Evolutionary conservation across 1,140 invertebrate species (phyloP), one percentile per base, ranked within the genome.

Genomic region (Atta cephalotes): DNA sequence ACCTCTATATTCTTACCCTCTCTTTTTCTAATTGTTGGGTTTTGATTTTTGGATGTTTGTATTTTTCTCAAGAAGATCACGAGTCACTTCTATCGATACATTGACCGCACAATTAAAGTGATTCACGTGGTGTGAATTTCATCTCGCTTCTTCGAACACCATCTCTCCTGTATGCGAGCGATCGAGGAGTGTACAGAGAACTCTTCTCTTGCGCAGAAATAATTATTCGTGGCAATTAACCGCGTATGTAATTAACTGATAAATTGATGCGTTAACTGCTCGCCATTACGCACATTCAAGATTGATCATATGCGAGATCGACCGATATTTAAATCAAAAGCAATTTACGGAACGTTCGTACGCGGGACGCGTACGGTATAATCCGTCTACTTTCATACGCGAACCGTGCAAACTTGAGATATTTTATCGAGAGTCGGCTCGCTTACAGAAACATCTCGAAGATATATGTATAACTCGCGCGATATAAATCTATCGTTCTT

Each of bases 201-300:
- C 49, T 58, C 70, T 66, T 66, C 84, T 76, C 70, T 65, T 49
- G 16, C 78, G 7, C 53, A 60, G 78, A 80, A 79, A 91, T 90
- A 86, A 89, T 90, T 88, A 87, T 62, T 45, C n/a, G 21, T 51
- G 10, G 79, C 85, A 88, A 93, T 93, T 93, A 93, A 92, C 85
- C 88, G 66, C 70, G 39, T 45, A 76, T 89, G 78, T 91, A 93
- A 93, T 93, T 92, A 93, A 85, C 88, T 88, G 90, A 92, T 93
- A 92, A 92, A 93, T 93, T 93, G 91, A 51, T 63, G 78, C 85
- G 71, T 92, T 92, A 91, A 92, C 91, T 84, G 82, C 88, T 56
- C 58, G 51, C 60, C 76, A 86, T 92, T 91, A 89, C 88, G 31
- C n/a, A 28, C 53, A 31, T 6, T 18, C 70, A 21, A 87, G 88